Evolutionary conservation across 53 echinoderm and acorn worm genomes (phyloP).

Genomic region (Mesocentrotus franciscanus): DNA sequence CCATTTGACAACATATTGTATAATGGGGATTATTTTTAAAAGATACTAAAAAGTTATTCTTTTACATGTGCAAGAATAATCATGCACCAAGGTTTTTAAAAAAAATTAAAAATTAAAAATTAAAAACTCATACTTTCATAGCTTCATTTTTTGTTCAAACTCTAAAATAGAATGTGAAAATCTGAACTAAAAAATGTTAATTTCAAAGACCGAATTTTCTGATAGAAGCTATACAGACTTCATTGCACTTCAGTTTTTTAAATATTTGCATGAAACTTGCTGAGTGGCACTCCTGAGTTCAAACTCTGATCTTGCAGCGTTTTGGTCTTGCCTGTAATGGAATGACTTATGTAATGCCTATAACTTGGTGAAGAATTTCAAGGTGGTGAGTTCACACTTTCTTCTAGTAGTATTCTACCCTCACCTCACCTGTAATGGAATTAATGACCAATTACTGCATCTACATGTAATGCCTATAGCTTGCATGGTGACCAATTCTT

Average conservation of each 20-base stretch:
- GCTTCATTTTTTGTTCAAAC: no score
- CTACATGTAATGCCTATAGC: conserved; percentile 80
- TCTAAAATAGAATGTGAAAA: no score
- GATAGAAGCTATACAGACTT: no score
- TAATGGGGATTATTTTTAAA: background rate
- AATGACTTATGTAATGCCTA: conserved; percentile 1
- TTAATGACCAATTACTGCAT: conserved; percentile 78
- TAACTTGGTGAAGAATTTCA: background rate
- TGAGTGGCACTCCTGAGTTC: no score
- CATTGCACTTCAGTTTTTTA: no score
- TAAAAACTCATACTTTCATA: no score
- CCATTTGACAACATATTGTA: background rate
- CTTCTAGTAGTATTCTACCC: background rate
- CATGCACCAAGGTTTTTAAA: no score
- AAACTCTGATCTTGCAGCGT: no score
- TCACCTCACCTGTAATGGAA: conserved; percentile 93
- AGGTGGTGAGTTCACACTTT: background rate
- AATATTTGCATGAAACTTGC: no score
- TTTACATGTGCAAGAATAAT: background rate
- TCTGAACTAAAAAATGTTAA: no score
- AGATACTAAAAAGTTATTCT: background rate
- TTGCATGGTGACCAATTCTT: conserved; percentile 41
- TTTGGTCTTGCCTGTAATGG: conserved; percentile 69
- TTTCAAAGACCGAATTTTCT: no score
- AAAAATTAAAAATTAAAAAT: no score